Base-by-base conservation (phyloP, 2,113 vertebrate species). In the Fulica atra region DNA sequence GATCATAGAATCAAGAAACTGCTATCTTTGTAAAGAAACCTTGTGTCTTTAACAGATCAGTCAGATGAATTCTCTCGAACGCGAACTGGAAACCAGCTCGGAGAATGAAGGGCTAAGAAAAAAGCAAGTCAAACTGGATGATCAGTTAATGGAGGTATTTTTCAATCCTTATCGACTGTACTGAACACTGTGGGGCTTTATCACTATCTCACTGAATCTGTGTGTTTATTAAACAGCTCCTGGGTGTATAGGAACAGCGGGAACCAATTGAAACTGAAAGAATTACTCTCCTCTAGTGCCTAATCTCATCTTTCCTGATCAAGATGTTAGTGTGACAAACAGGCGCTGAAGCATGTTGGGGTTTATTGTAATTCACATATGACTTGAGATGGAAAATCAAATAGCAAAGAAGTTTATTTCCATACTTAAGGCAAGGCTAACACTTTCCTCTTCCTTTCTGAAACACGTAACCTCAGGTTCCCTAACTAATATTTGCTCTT, bases 111-210 rank as follows among this genome's bases (percentile, higher is more conserved):
- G 95, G 6, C 98, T 99, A 15, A 98, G 97, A 59, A 98, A 97
- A 72, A 99, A 98, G 66, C 98, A 99, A 94, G 97, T 98, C 65
- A 98, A 97, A 89, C 95, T 99, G 95, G 98, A 99, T 42, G 97
- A 98, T n/a, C 98, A 99, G 74, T 94, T 99, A 46, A 79, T 98
- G 70, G 99, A 99, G 98, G 99, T 99, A 96, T 54, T 90, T 92
- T 25, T 64, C 80, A 86, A 38, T 61, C 35, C 42, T 40, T 19
- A 26, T 3, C 84, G 46, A 15, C 29, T 44, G 15, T 48, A 8
- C 31, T 44, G 28, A 15, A 10, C 24, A 29, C 16, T 8, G 28
- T 23, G 60, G 44, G 69, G 46, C 24, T 81, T 33, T 29, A 21
- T 20, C 7, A 3, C 9, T 33, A 3, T 63, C 46, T 66, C 26